Base-by-base conservation (phyloP, 2,888 invertebrate genomes). In the Thera britannica region DNA sequence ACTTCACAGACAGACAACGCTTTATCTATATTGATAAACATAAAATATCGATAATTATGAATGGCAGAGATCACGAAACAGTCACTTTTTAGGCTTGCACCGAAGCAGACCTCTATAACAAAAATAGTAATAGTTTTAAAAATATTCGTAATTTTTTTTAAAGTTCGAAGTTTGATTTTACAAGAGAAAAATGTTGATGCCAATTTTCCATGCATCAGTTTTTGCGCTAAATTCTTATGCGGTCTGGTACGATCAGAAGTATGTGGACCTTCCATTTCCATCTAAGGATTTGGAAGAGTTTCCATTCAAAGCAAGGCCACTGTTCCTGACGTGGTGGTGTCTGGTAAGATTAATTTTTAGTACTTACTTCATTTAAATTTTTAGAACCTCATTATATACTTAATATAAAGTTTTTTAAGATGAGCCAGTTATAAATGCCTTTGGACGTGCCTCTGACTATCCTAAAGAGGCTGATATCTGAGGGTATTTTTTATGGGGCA, bases 311-410 rank as follows among this genome's bases (percentile, higher is more conserved):
- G 88, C 83, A 0, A 79, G 91, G 36, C 75, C 76, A 38, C 76
- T 87, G 67, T 91, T 88, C 67, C 75, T 92, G 6, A 92, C 91
- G 0, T 77, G 88, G 52, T 91, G 91, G 90, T 84, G 86, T 62
- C 72, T 90, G 72, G 90, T 90, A 76, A 90, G 86, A 41, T 41
- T 41, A 23, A 1, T 23, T 23, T n/a, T n/a, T n/a, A n/a, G n/a
- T n/a, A n/a, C n/a, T n/a, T n/a, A n/a, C n/a, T n/a, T n/a, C n/a
- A n/a, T n/a, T n/a, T n/a, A n/a, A n/a, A n/a, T n/a, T n/a, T n/a
- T n/a, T n/a, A n/a, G n/a, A n/a, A n/a, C n/a, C n/a, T n/a, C n/a
- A n/a, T n/a, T n/a, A n/a, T n/a, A n/a, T n/a, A n/a, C n/a, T n/a
- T n/a, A n/a, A n/a, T n/a, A n/a, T n/a, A n/a, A n/a, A n/a, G n/a